Evolutionary conservation across 1,140 invertebrate genomes (phyloP).

Genomic region (Metopolophium dirhodum): DNA sequence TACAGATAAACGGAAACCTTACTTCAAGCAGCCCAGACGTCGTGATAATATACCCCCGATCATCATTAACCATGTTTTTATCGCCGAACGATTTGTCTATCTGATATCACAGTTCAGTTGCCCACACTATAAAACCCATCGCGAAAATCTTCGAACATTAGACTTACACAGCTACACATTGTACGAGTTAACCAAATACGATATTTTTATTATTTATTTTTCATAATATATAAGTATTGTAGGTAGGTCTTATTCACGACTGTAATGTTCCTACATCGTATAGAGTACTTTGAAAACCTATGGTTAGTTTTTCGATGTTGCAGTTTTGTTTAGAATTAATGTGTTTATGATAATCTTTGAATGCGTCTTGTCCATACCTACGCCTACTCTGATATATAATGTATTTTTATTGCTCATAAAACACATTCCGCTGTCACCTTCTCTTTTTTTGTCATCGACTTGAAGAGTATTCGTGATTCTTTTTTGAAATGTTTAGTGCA

Average conservation of each 20-base stretch:
- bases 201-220: neutral
- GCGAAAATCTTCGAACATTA: neutral
- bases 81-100: neutral
- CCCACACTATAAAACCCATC: neutral
- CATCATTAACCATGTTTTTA: neutral
- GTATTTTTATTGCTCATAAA: neutral
- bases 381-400: neutral
- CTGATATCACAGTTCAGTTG: too few relatives aligned
- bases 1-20: neutral
- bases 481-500: neutral
- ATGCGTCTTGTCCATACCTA: neutral
- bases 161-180: neutral
- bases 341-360: neutral
- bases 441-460: neutral
- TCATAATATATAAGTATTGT: neutral
- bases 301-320: neutral
- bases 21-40: neutral
- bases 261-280: neutral
- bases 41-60: neutral
- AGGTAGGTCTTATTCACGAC: neutral
- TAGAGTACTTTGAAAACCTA: neutral
- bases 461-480: neutral
- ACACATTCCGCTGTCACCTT: neutral
- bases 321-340: neutral
- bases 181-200: neutral